Evolutionary conservation across 1,140 invertebrate species (phyloP).

Genomic region (Drosophila melanica): DNA sequence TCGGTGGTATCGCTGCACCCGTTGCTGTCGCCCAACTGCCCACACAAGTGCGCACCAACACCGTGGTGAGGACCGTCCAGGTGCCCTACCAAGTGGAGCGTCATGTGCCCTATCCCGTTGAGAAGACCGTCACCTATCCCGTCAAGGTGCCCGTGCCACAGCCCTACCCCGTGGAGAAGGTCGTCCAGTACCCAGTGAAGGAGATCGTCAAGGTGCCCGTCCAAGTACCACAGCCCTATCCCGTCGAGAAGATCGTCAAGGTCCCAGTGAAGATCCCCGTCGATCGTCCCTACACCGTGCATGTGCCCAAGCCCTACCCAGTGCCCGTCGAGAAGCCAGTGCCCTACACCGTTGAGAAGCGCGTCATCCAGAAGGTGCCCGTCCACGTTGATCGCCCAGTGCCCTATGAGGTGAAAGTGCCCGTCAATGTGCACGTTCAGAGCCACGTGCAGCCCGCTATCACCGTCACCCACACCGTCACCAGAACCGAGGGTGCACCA

Average conservation of each 20-base stretch:
- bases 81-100: conserved; percentile 88
- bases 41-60: conserved; percentile 84
- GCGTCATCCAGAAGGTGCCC: conserved; percentile 84
- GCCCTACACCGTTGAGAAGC: conserved; percentile 86
- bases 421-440: conserved; percentile 86
- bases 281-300: conserved; percentile 86
- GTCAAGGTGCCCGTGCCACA: conserved; percentile 87
- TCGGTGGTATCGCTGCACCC: background rate
- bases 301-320: conserved; percentile 85
- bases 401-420: conserved; percentile 86
- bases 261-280: conserved; percentile 86
- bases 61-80: conserved; percentile 84
- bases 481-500: conserved; percentile 15
- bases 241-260: conserved; percentile 85
- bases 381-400: conserved; percentile 86
- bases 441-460: conserved; percentile 71
- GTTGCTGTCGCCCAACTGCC: conserved; percentile 54
- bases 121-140: conserved; percentile 87
- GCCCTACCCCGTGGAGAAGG: conserved; percentile 87
- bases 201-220: conserved; percentile 88
- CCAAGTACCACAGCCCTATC: conserved; percentile 88
- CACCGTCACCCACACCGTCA: conserved; percentile 61
- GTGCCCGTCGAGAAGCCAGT: conserved; percentile 87
- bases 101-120: conserved; percentile 87
- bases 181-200: conserved; percentile 86